Base-by-base conservation (phyloP, 1,140 invertebrate species). In the Chionoecetes opilio region DNA sequence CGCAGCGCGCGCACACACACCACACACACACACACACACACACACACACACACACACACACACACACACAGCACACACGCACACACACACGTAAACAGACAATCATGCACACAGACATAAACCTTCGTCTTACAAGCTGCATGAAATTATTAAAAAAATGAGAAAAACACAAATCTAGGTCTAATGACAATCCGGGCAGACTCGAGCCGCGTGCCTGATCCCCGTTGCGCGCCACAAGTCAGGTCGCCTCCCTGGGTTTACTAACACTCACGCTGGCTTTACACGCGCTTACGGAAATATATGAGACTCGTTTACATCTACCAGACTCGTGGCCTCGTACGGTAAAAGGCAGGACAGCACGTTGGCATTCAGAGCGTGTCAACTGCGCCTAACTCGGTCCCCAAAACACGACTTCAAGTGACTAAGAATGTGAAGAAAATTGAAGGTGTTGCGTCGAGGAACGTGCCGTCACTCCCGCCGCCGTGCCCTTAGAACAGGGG, bases 11-110 rank as follows among this genome's bases (percentile, higher is more conserved):
- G n/a, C 21, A 53, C 3, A 53, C 46, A 35, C 87, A 89, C 9
- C 14, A 89, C 37, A 3, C 35, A 29, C n/a, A 11, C 87, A 89
- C 37, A 37, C 87, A 89, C 87, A 37, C 63, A 75, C 37, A 88
- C 41, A 35, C 87, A 41, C 34, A 29, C 34, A 31, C 32, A 41
- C n/a, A 89, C 87, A 37, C 41, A 89, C 34, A 29, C n/a, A 31
- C 41, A 87, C 29, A 38, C 63, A 75, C 63, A 75, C 63, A 75
- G n/a, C 41, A 89, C 34, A 29, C n/a, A 31, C 41, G 35, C 29
- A 38, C 63, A 75, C 63, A 75, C 63, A 75, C 63, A 26, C 63
- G 6, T 26, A 26, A 1, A 2, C 1, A n/a, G 21, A 75, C 63
- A 26, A n/a, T 75, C 63, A n/a, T 26, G 6, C 21, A 8, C 63